Base-by-base conservation (phyloP, 35 echinoderm and acorn worm species). In the Diadema setosum region DNA sequence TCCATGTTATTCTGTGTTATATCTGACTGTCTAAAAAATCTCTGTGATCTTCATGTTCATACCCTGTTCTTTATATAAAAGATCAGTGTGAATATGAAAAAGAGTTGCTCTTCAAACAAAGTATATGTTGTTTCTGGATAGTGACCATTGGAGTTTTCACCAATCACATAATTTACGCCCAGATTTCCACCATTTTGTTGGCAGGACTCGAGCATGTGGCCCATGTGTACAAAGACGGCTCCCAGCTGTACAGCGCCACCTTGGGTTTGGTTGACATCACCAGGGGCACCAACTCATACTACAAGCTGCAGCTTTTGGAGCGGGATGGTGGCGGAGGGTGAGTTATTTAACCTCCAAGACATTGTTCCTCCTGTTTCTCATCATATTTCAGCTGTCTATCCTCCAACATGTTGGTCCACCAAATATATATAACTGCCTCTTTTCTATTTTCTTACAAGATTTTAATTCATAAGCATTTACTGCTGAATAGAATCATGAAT, bases 281-380 rank as follows among this genome's bases (percentile, higher is more conserved):
- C 4, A 91, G 83, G 25, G 96, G 96, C 5, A 92, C 86, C 30
- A 99, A 99, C 75, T 99, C 96, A 14, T 99, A 92, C 83, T 99
- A 99, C 58, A 87, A 94, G 42, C 80, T 99, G 37, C 96, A 99
- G 56, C 39, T 99, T 12, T 60, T 0, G 49, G 2, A 55, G 2
- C 14, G 49, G 49, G 2, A 16, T 0, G 49, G 49, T 0, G 14
- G 49, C 14, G 21, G 49, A 21, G 49, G 49, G 49, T 55, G 49
- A 16, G 0, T 16, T 55, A 21, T 1, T 55, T 12, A 55, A 55
- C 49, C 49, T 55, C 2, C 14, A 1, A 55, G n/a, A n/a, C n/a
- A n/a, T n/a, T n/a, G n/a, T n/a, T n/a, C n/a, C n/a, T n/a, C n/a
- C n/a, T n/a, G n/a, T n/a, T n/a, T n/a, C n/a, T n/a, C n/a, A n/a